Evolutionary conservation across 2,888 invertebrate genomes (phyloP).

Genomic region (Mystacides longicornis): DNA sequence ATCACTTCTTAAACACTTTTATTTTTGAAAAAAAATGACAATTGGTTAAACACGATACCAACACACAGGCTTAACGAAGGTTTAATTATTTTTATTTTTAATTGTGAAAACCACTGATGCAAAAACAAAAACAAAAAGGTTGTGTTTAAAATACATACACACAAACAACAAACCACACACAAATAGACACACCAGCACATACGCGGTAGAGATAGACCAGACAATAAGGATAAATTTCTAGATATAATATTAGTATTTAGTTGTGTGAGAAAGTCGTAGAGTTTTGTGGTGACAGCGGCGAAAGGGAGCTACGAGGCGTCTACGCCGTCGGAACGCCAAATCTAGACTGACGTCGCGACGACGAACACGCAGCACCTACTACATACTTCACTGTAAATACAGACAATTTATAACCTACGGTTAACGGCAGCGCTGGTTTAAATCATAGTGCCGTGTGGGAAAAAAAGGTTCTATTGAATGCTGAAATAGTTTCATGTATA

Average conservation of each 20-base stretch:
- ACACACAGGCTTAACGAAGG: no score
- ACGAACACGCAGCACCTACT: constrained; percentile 4
- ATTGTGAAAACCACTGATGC: no score
- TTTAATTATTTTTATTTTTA: no score
- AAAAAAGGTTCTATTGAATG: no score
- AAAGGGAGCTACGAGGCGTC: constrained; percentile 6
- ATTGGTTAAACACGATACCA: no score
- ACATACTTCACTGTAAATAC: constrained; percentile 10
- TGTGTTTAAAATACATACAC: no score
- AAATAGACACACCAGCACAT: no score
- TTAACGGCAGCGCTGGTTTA: background rate
- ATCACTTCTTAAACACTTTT: no score
- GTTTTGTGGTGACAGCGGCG: background rate
- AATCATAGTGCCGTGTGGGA: background rate
- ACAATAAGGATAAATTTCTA: background rate
- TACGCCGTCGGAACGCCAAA: constrained; percentile 8
- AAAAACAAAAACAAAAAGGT: no score
- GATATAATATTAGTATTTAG: background rate
- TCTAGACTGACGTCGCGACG: constrained; percentile 16
- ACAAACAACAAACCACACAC: no score
- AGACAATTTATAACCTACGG: constrained; percentile 13
- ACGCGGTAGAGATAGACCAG: background rate
- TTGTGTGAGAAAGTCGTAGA: background rate
- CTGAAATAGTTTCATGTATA: no score
- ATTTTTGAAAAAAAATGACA: no score